Evolutionary conservation across 2,888 invertebrate species (phyloP).

Genomic region (Ischnura elegans): DNA sequence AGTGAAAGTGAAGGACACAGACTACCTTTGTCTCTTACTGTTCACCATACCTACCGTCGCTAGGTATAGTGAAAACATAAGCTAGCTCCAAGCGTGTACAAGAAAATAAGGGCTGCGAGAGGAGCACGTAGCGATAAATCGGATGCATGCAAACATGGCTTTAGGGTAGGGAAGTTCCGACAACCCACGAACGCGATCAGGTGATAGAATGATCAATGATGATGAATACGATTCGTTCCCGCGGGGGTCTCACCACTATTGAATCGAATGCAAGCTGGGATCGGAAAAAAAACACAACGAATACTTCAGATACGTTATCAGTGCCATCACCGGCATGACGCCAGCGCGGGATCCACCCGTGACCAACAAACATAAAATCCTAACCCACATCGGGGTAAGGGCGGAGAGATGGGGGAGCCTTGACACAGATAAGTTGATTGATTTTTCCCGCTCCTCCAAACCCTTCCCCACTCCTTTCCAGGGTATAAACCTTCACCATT

Average conservation of each 20-base stretch:
- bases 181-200: too few relatives aligned
- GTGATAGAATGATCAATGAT: neutral
- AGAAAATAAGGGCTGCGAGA: too few relatives aligned
- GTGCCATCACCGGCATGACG: neutral
- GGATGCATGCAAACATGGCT: too few relatives aligned
- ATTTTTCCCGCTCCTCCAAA: neutral
- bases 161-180: too few relatives aligned
- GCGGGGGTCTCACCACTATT: neutral
- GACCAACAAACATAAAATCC: neutral
- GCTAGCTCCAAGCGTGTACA: too few relatives aligned
- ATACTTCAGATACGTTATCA: neutral
- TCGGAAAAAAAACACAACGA: neutral
- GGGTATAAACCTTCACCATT: neutral
- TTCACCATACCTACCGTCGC: too few relatives aligned
- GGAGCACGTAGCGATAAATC: too few relatives aligned
- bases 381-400: neutral
- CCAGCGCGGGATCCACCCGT: neutral
- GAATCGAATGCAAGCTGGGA: neutral
- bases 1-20: too few relatives aligned
- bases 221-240: neutral
- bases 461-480: neutral
- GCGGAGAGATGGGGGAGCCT: neutral
- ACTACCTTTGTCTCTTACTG: too few relatives aligned
- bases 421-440: conserved; percentile 8
- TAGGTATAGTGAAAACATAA: too few relatives aligned